These are phyloP conservation scores for Machimus rusticus DNA, from an alignment of 2,888 invertebrate species.

Conservation along the genomic window DNA sequence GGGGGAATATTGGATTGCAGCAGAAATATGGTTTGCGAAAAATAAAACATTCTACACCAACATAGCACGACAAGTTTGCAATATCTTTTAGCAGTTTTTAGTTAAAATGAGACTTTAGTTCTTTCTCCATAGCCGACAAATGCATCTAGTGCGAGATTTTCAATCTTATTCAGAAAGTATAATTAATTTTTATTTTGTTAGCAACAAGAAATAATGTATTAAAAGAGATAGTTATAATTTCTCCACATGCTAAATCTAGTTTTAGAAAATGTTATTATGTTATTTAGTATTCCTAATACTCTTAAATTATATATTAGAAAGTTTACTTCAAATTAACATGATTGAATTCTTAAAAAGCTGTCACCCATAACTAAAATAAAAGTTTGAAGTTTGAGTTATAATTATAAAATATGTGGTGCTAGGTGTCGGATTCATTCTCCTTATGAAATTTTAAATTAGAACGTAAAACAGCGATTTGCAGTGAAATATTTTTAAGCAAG, in stretches of 20 bases:
- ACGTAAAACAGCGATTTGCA: background rate
- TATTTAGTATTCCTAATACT: background rate
- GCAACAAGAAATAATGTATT: background rate
- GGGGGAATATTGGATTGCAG: conserved; percentile 13
- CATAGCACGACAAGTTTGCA: background rate
- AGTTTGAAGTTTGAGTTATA: background rate
- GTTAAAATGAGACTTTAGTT: background rate
- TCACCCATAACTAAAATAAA: background rate
- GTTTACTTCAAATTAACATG: background rate
- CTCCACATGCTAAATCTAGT: background rate
- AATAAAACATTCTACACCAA: background rate
- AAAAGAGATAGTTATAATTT: background rate
- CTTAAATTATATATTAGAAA: background rate
- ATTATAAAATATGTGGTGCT: background rate
- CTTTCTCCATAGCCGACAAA: background rate
- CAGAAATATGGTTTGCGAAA: background rate
- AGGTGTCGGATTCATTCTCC: background rate
- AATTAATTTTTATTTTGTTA: background rate
- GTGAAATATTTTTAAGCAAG: no score
- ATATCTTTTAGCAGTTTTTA: background rate
- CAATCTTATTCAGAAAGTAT: background rate
- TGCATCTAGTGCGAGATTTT: background rate
- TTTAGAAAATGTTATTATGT: background rate
- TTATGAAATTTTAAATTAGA: background rate
- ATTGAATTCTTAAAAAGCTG: background rate